Evolutionary conservation across 2,888 invertebrate genomes (phyloP), one percentile per base, ranked within the genome.

Genomic region (Yponomeuta evonymella): DNA sequence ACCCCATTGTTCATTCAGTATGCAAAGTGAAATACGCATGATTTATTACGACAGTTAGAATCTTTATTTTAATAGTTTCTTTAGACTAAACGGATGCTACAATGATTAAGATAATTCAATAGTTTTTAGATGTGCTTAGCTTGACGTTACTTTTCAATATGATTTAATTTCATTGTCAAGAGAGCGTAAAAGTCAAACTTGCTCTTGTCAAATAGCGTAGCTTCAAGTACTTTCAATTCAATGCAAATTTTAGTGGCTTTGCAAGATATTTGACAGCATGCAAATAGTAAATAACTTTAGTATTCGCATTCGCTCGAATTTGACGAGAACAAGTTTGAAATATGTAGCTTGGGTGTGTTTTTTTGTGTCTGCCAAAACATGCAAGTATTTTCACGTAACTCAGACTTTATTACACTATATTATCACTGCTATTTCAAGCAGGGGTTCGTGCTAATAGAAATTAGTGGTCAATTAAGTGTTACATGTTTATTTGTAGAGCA

Each of bases 61-160:
- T 43, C 43, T 5, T 43, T 43, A 43, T 43, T 43, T 43, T 8
- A 43, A 8, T 43, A 43, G 43, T 43, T 43, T 30, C 30, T 75
- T 76, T 74, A 75, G 78, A 75, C 76, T 58, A 79, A 72, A 75
- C 78, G 79, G 79, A 80, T 79, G 74, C 75, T 74, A 71, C 70
- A 72, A 70, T 78, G 77, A 80, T 72, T 79, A 72, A 33, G 72
- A 70, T 70, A 36, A 70, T 65, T 76, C 73, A 72, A 75, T 75
- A 74, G 74, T 73, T 68, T 36, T 51, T 51, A 2, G 10, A 51
- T 51, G 51, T 51, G 2, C 10, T 12, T 9, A 12, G 11, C 51
- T 51, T 51, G 12, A 12, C 2, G 12, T 51, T 12, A 9, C 8
- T 51, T 5, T 36, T 36, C 36, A 36, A 4, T 36, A 36, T 51